These are phyloP conservation scores for Torymus texanus DNA, from an alignment of 2,888 invertebrate species.

Conservation along the genomic window DNA sequence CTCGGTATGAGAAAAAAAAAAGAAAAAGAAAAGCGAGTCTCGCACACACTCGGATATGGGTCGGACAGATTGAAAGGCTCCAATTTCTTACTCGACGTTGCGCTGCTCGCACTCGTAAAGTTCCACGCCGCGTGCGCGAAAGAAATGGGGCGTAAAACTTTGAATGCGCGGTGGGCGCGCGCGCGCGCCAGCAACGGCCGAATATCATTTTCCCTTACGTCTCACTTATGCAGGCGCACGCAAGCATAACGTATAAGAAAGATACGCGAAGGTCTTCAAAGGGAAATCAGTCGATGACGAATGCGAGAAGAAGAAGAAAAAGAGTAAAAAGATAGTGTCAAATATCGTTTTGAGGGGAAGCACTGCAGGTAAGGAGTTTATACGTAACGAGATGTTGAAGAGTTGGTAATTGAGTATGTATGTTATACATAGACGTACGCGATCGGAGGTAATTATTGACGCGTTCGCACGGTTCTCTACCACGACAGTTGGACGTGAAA, in stretches of 20 bases:
- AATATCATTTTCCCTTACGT: constrained; percentile 51
- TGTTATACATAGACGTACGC: too few species aligned
- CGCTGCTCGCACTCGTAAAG: constrained; percentile 31
- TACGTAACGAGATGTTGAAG: too few species aligned
- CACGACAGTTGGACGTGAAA: too few species aligned
- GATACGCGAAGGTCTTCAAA: constrained; percentile 9
- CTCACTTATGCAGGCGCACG: constrained; percentile 27
- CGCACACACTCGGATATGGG: constrained; percentile 41
- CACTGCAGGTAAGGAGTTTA: too few species aligned
- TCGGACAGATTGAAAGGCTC: constrained; percentile 56
- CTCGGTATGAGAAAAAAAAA: not conserved
- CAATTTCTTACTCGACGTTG: too few species aligned
- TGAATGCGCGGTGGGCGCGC: constrained; percentile 33
- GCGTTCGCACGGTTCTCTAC: too few species aligned
- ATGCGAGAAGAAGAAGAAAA: not conserved
- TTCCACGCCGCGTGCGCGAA: not conserved
- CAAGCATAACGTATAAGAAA: not conserved
- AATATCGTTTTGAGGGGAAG: too few species aligned
- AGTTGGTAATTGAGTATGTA: too few species aligned
- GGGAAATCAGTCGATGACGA: constrained; percentile 29
- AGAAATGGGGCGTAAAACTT: constrained; percentile 54
- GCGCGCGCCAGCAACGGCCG: not conserved
- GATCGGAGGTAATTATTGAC: too few species aligned
- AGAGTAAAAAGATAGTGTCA: not conserved
- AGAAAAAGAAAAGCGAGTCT: not conserved